Base-by-base conservation (phyloP, 2,888 invertebrate species). In the Eristalinus sepulchralis region DNA sequence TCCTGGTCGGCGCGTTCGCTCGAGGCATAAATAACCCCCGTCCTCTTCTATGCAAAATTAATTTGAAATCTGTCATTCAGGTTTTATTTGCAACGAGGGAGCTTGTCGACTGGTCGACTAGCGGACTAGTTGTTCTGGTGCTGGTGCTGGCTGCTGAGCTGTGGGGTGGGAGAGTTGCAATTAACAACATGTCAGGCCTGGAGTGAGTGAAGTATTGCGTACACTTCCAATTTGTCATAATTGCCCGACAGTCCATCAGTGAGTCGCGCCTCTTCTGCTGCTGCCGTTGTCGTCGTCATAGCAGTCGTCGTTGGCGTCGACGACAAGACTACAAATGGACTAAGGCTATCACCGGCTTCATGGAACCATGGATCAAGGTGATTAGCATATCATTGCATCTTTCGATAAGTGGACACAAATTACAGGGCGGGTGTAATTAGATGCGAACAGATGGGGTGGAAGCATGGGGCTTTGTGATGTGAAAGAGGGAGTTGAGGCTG, bases 11-110 rank as follows among this genome's bases (percentile, higher is more conserved):
- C 17, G 24, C 0, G 0, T 9, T 63, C 31, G 68, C 73, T 60
- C 9, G 39, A 57, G 80, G 75, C 77, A 71, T 72, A 71, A 83
- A 80, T 80, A 77, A 67, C 62, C 36, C 34, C 66, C 59, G 17
- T 33, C 31, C 11, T 27, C 27, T 2, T 27, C 27, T 27, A 31
- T 53, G 34, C 60, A 5, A 63, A 72, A 85, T 85, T 72, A 85
- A 77, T 85, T 85, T 80, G 77, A 77, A 77, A 82, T 85, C 85
- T 85, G 85, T 85, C 85, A 70, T 63, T 77, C 68, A 67, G 55
- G 22, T 64, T 76, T 77, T 62, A 34, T 72, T 75, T 77, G 22
- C 47, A 17, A 47, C 47, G 17, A 47, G 47, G 47, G 47, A 47
- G 47, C 47, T 47, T 5, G 47, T 17, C 47, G 17, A 11, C 39